Conservation (phyloP, 2,113 vertebrate genomes). For the Chroicocephalus ridibundus region DNA sequence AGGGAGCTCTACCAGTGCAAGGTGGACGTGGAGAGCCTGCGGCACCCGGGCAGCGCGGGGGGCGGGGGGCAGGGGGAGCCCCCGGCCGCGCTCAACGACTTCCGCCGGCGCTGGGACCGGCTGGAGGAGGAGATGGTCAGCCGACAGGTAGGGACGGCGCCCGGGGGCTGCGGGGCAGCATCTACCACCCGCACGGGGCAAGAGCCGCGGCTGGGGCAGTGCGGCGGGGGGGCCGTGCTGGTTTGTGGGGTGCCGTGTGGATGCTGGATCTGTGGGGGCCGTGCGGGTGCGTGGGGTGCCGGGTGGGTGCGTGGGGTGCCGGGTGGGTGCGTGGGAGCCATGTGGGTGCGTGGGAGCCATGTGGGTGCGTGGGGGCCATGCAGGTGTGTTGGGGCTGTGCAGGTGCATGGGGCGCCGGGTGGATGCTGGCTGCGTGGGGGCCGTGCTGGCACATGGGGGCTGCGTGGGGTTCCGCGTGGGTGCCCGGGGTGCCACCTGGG, state of each 20-base stretch:
- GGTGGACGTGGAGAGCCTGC: conserved; percentile 86
- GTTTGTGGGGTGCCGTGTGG: neutral
- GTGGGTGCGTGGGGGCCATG: no score
- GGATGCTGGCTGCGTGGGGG: neutral
- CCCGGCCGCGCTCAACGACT: conserved; percentile 65
- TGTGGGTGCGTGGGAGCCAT: no score
- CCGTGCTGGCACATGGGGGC: no score
- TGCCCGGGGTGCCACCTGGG: neutral
- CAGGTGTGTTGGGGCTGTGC: no score
- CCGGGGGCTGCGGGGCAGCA: fast-evolving
- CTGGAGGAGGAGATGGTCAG: conserved; percentile 83
- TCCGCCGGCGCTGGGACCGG: conserved; percentile 83
- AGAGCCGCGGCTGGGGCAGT: neutral
- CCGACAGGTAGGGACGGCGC: conserved; percentile 76
- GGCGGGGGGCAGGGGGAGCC: conserved; percentile 60
- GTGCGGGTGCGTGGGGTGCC: no score
- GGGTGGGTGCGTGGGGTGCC: no score
- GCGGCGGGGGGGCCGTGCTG: neutral
- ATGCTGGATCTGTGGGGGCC: neutral
- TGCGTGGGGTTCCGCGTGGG: no score
- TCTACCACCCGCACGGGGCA: neutral
- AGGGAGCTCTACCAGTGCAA: conserved; percentile 87
- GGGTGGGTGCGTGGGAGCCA: no score
- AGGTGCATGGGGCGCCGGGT: no score
- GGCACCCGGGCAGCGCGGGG: conserved; percentile 71